Evolutionary conservation across 2,113 vertebrate genomes (phyloP).

Genomic region (Pollachius pollachius): DNA sequence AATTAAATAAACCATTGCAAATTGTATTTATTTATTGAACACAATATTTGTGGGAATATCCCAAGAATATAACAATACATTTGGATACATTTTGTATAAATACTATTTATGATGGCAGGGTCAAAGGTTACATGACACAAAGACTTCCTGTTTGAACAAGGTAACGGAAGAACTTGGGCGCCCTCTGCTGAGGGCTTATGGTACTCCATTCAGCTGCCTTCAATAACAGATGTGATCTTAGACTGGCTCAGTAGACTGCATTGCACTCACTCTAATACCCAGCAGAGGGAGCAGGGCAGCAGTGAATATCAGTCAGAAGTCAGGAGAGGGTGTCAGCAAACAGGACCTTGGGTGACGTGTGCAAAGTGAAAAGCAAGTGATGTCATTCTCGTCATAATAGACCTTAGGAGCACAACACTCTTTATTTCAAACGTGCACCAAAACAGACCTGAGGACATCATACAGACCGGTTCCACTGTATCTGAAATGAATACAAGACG

Average conservation of each 20-base stretch:
- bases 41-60: too few species aligned
- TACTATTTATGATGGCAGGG: slow-evolving; percentile 1
- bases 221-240: not conserved
- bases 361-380: slow-evolving; percentile 70
- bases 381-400: slow-evolving; percentile 54
- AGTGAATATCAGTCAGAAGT: slow-evolving; percentile 38
- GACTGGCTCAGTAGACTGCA: not conserved
- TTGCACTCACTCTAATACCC: slow-evolving; percentile 16
- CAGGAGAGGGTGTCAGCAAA: slow-evolving; percentile 44
- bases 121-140: slow-evolving; percentile 13
- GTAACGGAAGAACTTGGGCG: slow-evolving; percentile 16
- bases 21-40: too few species aligned
- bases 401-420: slow-evolving; percentile 31
- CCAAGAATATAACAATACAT: too few species aligned
- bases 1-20: too few species aligned
- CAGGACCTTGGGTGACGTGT: slow-evolving; percentile 57
- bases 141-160: slow-evolving; percentile 58
- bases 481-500: slow-evolving; percentile 23
- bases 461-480: too few species aligned
- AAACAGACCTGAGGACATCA: slow-evolving; percentile 31
- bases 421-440: too few species aligned
- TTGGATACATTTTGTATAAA: not conserved
- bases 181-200: slow-evolving; percentile 42
- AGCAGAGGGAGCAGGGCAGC: slow-evolving; percentile 59
- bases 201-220: not conserved